A percentile compares a stretch with the other conserved stretches of the same genome.
phyloP scores from a whole-genome alignment of 2,888 invertebrate species.

The Nomada hirtipes region DNA sequence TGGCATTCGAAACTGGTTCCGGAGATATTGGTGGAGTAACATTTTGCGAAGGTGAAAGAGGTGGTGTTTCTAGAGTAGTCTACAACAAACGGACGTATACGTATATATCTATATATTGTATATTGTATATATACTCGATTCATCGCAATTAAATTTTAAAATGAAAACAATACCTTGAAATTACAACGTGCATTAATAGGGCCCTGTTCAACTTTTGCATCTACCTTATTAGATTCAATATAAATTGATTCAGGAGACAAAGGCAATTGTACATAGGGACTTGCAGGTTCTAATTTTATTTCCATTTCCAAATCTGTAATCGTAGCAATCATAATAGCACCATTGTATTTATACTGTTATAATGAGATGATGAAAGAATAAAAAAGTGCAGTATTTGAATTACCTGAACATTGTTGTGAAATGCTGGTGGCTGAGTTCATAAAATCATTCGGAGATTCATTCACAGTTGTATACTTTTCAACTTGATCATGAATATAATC shows the following conservation, averaged over 20 bases:
- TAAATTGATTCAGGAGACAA: slow-evolving; percentile 77
- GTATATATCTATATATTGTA: not conserved
- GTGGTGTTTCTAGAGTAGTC: slow-evolving; percentile 82
- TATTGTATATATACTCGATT: not conserved
- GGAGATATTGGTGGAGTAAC: slow-evolving; percentile 81
- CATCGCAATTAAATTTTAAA: not conserved
- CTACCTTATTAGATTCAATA: slow-evolving; percentile 75
- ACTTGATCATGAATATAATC: slow-evolving; percentile 25
- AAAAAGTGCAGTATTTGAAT: not conserved
- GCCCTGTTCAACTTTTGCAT: slow-evolving; percentile 70
- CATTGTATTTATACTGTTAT: not conserved
- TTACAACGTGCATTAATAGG: slow-evolving; percentile 48
- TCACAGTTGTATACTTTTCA: slow-evolving; percentile 60
- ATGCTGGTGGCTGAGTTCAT: slow-evolving; percentile 16
- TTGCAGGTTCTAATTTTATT: slow-evolving; percentile 76
- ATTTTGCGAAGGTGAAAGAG: slow-evolving; percentile 82
- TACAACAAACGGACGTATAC: slow-evolving; percentile 43
- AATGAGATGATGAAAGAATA: not conserved
- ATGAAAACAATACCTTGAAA: slow-evolving; percentile 62
- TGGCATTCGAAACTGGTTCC: slow-evolving; percentile 63
- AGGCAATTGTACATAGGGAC: slow-evolving; percentile 71
- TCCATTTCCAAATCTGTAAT: slow-evolving; percentile 53
- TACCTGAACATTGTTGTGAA: slow-evolving; percentile 50
- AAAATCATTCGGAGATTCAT: slow-evolving; percentile 49
- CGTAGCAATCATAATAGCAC: slow-evolving; percentile 12